These are phyloP conservation scores for Climacteris rufus DNA, from an alignment of 2,113 vertebrate genomes.

Conservation along the genomic window DNA sequence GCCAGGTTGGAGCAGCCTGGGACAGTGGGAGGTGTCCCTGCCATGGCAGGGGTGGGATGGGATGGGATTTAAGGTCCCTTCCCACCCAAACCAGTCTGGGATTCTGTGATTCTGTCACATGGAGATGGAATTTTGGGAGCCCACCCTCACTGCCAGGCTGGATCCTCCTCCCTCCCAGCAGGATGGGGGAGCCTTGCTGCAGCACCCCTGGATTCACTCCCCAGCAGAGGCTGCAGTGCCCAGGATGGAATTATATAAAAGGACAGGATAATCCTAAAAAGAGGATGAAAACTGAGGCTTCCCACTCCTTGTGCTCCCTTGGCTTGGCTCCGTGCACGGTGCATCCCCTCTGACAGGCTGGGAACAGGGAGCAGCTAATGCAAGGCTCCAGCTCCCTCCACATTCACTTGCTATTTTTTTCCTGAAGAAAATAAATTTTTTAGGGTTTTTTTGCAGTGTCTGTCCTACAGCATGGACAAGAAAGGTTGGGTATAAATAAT, in stretches of 20 bases:
- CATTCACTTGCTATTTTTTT: neutral
- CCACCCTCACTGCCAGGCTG: no score
- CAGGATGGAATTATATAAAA: neutral
- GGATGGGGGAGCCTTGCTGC: neutral
- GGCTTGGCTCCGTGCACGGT: accelerated
- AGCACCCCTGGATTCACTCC: accelerated
- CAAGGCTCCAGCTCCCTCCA: neutral
- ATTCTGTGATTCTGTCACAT: accelerated
- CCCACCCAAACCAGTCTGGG: neutral
- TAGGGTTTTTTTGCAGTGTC: neutral
- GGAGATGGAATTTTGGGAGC: neutral
- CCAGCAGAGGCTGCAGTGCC: neutral
- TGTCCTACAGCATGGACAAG: neutral
- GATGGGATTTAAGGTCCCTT: neutral
- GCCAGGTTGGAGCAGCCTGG: neutral
- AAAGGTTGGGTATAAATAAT: constrained; percentile 43
- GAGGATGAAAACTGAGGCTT: neutral
- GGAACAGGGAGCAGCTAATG: neutral
- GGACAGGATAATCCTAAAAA: neutral
- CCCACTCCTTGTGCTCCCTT: neutral
- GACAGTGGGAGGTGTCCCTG: neutral
- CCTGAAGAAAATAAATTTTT: constrained; percentile 25
- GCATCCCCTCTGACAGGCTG: accelerated
- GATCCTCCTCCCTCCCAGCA: neutral
- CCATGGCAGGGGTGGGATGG: neutral